Evolutionary conservation across 2,797 vertebrate genomes (phyloP).

Genomic region (Hyperoplus immaculatus): DNA sequence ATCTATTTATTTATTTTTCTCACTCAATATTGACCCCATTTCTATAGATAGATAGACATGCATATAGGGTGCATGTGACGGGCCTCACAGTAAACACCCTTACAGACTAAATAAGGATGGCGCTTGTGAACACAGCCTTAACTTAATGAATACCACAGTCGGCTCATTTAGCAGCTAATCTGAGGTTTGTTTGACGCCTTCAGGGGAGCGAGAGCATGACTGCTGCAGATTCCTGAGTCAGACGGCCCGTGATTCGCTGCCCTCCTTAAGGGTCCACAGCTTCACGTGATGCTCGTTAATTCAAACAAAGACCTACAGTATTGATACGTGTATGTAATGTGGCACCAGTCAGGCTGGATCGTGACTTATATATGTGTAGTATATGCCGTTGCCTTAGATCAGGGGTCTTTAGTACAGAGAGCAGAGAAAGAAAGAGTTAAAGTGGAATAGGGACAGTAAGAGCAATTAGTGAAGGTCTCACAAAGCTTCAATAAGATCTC

Average conservation of each 20-base stretch:
- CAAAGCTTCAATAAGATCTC: conserved; percentile 6
- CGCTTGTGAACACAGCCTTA: conserved; percentile 37
- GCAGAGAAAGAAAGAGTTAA: background rate
- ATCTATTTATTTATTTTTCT: no score
- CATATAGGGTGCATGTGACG: conserved; percentile 56
- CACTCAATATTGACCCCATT: no score
- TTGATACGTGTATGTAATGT: conserved; percentile 14
- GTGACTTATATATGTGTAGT: conserved; percentile 2
- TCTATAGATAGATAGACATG: no score
- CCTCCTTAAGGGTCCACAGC: conserved; percentile 28
- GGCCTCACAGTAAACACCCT: conserved; percentile 31
- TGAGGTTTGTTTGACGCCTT: conserved; percentile 37
- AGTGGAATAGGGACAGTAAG: background rate
- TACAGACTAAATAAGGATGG: conserved; percentile 33
- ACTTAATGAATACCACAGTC: conserved; percentile 64
- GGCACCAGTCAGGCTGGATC: background rate
- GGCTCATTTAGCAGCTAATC: conserved; percentile 68
- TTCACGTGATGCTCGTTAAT: conserved; percentile 54
- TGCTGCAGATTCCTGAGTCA: conserved; percentile 24
- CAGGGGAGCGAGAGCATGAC: conserved; percentile 41
- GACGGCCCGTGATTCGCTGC: conserved; percentile 45
- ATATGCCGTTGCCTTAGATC: background rate
- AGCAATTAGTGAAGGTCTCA: background rate
- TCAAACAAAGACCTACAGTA: conserved; percentile 48
- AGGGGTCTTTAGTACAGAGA: background rate